Percentiles rank a stretch among this genome's conserved stretches.
phyloP scores from a whole-genome alignment of 2,888 invertebrate species.

The Pristionchus maxplancki region DNA sequence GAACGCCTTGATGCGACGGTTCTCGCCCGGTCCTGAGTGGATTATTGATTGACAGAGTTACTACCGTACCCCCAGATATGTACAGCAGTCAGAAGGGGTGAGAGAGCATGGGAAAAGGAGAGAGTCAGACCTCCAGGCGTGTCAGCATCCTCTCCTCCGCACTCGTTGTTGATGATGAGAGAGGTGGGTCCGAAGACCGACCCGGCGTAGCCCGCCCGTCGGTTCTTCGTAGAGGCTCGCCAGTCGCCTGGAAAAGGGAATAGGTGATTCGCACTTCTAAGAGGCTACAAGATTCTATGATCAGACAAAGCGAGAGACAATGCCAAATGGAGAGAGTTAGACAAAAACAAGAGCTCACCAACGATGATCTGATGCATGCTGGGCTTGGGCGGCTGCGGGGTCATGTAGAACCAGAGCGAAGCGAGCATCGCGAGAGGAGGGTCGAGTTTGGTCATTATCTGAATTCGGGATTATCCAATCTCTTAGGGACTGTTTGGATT shows the following conservation, averaged over 20 bases:
- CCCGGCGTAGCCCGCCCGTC: slow-evolving; percentile 65
- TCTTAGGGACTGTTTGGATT: no score
- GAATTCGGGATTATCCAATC: no score
- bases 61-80: background rate
- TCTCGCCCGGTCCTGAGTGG: slow-evolving; percentile 71
- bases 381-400: slow-evolving; percentile 77
- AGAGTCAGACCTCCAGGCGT: slow-evolving; percentile 58
- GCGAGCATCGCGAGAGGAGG: slow-evolving; percentile 76
- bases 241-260: slow-evolving; percentile 69
- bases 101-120: no score
- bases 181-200: slow-evolving; percentile 69
- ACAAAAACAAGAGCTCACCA: slow-evolving; percentile 57
- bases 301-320: no score
- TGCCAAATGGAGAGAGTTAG: background rate
- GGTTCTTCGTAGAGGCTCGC: slow-evolving; percentile 67
- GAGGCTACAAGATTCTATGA: no score
- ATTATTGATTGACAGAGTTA: background rate
- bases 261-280: no score
- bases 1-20: slow-evolving; percentile 76
- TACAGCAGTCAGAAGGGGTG: background rate
- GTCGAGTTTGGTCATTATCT: slow-evolving; percentile 69
- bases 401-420: slow-evolving; percentile 77
- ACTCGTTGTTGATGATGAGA: slow-evolving; percentile 75
- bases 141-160: slow-evolving; percentile 72
- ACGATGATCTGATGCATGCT: slow-evolving; percentile 76